Evolutionary conservation across 1,140 invertebrate species (phyloP).

Genomic region (Diachasmimorpha longicaudata): DNA sequence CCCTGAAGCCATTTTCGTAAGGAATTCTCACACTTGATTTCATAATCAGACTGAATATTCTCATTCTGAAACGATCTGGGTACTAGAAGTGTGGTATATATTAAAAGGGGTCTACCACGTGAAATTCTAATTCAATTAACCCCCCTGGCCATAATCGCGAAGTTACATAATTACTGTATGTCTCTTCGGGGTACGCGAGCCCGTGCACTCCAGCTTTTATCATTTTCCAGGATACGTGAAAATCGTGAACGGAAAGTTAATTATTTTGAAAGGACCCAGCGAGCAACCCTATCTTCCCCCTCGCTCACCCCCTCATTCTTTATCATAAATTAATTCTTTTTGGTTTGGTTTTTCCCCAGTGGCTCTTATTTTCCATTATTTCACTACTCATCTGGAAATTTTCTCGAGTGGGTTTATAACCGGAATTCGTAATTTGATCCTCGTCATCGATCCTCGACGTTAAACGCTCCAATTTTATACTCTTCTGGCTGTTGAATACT

Average conservation of each 20-base stretch:
- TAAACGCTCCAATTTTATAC: not conserved
- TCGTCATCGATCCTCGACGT: not conserved
- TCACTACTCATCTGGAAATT: not conserved
- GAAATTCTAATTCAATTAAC: constrained; percentile 14
- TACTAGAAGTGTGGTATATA: not conserved
- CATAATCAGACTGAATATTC: not conserved
- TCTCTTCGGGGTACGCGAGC: not conserved
- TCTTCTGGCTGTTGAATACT: not conserved
- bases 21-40: not conserved
- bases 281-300: not conserved
- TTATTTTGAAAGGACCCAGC: constrained; percentile 11
- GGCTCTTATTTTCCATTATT: not conserved
- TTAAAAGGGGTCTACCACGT: constrained; percentile 4
- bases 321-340: not conserved
- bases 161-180: constrained; percentile 14
- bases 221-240: constrained; percentile 17
- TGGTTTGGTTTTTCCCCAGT: not conserved
- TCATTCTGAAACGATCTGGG: not conserved
- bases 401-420: not conserved
- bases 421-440: not conserved
- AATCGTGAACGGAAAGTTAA: constrained; percentile 23
- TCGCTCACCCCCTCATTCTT: not conserved
- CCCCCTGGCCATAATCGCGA: constrained; percentile 6
- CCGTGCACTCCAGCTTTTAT: constrained; percentile 9
- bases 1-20: not conserved